Base-by-base conservation (phyloP, 1,140 invertebrate species). In the Choristoneura fumiferana region DNA sequence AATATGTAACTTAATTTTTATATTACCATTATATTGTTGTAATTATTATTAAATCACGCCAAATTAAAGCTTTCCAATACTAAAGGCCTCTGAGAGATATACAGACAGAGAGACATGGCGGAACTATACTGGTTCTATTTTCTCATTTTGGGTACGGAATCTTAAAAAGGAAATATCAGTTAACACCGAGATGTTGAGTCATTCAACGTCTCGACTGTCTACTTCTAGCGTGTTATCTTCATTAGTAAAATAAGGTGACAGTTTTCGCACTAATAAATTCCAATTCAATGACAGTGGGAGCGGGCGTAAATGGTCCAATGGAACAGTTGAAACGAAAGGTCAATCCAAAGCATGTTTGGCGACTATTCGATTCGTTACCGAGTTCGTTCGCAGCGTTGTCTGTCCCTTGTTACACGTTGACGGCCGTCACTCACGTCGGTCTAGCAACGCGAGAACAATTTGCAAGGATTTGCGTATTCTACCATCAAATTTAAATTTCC, bases 401-500 rank as follows among this genome's bases (percentile, higher is more conserved):
- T 22, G 43, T 10, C 12, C 43, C 43, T 68, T 64, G 66, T 68
- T 68, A 64, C 13, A 58, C 49, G 14, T 39, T 65, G 63, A 64
- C 57, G 35, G 14, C 43, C 45, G 64, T 62, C 59, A 45, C 49
- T 49, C 55, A 37, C 5, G n/a, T n/a, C 13, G 18, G 55, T 33
- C 63, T 61, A 58, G 60, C 59, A 61, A 61, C 57, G 63, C 64
- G 67, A 76, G 66, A 80, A 76, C 74, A 78, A 84, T 80, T 80
- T 82, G 76, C 71, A 71, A 77, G 63, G 59, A 72, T 71, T 69
- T 72, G 65, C 67, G 69, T 70, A 69, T 38, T 39, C 37, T 63
- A 39, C 62, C 62, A 73, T 69, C 67, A 73, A 76, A 77, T 72
- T 76, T 75, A 73, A 73, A 71, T 73, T 80, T 73, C 65, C 58